Percentiles rank a stretch among this genome's conserved stretches.
Conservation (phyloP, 2,797 vertebrate species). For the Sebastiscus tertius region DNA sequence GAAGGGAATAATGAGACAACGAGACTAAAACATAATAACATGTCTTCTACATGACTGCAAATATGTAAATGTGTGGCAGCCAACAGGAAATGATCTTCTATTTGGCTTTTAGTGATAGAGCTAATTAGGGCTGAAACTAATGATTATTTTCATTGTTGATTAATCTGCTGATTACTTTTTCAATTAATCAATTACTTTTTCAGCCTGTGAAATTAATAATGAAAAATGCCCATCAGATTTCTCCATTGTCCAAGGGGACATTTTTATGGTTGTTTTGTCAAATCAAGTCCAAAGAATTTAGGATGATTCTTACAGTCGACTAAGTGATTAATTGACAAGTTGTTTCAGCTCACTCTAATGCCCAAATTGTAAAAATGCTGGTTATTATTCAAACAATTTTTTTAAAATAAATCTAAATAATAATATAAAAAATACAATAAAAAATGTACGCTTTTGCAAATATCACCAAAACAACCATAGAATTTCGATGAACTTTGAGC, state of each 20-base stretch:
- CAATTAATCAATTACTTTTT: background rate
- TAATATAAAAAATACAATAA: background rate
- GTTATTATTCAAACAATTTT: background rate
- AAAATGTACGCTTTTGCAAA: background rate
- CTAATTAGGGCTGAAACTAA: background rate
- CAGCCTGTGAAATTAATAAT: background rate
- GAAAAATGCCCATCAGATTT: too few relatives aligned
- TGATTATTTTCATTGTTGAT: background rate
- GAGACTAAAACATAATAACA: background rate
- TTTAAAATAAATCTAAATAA: rapidly evolving
- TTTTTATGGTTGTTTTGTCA: background rate
- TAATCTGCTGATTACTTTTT: background rate
- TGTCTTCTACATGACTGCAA: background rate
- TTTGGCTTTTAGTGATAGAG: background rate
- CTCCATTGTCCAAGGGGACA: background rate
- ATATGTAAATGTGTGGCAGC: background rate
- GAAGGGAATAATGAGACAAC: constrained; percentile 12
- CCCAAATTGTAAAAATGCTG: background rate
- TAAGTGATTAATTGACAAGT: background rate
- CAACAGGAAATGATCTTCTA: background rate
- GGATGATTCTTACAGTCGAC: background rate
- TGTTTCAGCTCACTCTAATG: background rate
- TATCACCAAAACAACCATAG: background rate
- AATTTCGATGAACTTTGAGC: background rate
- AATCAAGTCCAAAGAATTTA: background rate